Evolutionary conservation across 2,113 vertebrate species (phyloP).

Genomic region (Prolemur simus): DNA sequence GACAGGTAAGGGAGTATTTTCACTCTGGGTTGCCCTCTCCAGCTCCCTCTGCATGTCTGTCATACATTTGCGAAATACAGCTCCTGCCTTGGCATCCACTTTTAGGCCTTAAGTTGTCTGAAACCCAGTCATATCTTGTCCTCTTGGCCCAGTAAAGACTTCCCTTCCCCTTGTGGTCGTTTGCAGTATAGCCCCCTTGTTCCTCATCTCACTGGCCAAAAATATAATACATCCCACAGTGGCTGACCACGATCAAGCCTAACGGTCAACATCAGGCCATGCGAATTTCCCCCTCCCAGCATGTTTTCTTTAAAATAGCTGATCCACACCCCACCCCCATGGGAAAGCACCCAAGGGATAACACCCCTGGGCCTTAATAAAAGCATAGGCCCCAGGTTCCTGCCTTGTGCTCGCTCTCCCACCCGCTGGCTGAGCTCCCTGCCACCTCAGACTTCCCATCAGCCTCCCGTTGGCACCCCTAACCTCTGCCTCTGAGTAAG

Average conservation of each 20-base stretch:
- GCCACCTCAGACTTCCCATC: background rate
- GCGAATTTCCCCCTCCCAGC: background rate
- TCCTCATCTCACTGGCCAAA: background rate
- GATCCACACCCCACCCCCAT: background rate
- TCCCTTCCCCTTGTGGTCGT: background rate
- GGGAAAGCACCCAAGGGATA: background rate
- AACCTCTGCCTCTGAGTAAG: background rate
- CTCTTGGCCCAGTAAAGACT: background rate
- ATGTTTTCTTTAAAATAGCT: background rate
- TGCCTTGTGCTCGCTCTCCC: no score
- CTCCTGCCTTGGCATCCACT: background rate
- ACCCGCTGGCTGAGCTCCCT: background rate
- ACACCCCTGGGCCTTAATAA: background rate
- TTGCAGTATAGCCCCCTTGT: background rate
- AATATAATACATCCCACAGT: background rate
- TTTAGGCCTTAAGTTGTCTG: background rate
- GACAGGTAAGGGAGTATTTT: background rate
- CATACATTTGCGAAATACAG: background rate
- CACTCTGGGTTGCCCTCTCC: background rate
- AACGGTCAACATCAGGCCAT: background rate
- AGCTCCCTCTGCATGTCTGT: background rate
- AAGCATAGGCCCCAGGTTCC: fast-evolving
- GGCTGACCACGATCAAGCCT: background rate
- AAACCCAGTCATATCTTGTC: background rate
- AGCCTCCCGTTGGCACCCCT: background rate